These are phyloP conservation scores for Sander lucioperca DNA, from an alignment of 2,113 vertebrate species.

Conservation along the genomic window DNA sequence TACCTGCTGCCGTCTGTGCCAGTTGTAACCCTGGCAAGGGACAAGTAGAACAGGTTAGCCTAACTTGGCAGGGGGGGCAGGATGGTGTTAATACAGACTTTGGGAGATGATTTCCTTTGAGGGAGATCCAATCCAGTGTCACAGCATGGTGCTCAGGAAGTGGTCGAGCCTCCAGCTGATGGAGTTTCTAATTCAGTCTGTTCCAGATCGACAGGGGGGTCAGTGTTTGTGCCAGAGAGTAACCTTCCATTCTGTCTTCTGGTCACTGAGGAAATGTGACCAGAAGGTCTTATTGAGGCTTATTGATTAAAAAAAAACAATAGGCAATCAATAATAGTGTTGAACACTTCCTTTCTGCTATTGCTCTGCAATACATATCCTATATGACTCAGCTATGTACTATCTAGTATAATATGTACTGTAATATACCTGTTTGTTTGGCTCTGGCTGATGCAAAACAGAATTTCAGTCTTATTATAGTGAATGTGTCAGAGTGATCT, in stretches of 20 bases:
- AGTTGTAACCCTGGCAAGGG: constrained; percentile 55
- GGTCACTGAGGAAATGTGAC: constrained; percentile 52
- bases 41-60: constrained; percentile 65
- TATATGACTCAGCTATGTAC: constrained; percentile 1
- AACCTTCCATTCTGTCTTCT: constrained; percentile 51
- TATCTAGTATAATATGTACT: constrained; percentile 16
- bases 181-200: constrained; percentile 77
- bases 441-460: constrained; percentile 25
- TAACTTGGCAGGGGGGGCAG: constrained; percentile 49
- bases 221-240: constrained; percentile 28
- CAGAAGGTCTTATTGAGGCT: neutral
- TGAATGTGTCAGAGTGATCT: constrained; percentile 29
- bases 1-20: constrained; percentile 58
- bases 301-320: constrained; percentile 44
- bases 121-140: constrained; percentile 72
- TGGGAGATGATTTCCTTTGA: constrained; percentile 76
- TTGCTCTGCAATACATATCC: neutral
- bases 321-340: constrained; percentile 42
- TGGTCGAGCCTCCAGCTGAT: constrained; percentile 63
- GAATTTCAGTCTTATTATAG: constrained; percentile 32
- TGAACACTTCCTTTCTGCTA: neutral
- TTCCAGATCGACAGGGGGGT: constrained; percentile 61
- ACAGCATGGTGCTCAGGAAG: constrained; percentile 66
- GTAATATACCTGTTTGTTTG: neutral
- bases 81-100: constrained; percentile 73